Evolutionary conservation across 2,888 invertebrate species (phyloP).

Genomic region (Leptinotarsa peninsularis): DNA sequence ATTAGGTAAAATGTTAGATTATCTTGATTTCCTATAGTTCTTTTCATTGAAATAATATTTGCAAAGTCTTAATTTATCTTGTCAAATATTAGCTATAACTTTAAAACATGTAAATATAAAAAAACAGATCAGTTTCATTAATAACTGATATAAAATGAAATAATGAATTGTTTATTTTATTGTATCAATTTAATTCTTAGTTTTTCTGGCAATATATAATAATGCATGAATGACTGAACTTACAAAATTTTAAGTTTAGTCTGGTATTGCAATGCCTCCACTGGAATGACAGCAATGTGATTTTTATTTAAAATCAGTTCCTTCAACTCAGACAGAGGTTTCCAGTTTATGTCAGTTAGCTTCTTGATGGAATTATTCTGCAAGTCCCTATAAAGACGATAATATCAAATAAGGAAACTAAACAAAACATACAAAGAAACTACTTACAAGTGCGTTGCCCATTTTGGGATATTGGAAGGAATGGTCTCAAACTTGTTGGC

Average conservation of each 20-base stretch:
- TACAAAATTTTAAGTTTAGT: constrained; percentile 78
- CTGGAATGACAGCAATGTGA: constrained; percentile 76
- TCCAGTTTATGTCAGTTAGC: constrained; percentile 79
- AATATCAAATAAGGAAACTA: constrained; percentile 47
- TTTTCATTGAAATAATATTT: background rate
- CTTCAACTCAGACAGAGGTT: constrained; percentile 77
- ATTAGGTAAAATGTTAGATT: background rate
- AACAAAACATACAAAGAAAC: constrained; percentile 52
- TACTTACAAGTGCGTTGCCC: constrained; percentile 82
- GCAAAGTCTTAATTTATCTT: too few species aligned
- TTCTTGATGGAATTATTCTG: constrained; percentile 79
- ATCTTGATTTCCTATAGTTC: background rate
- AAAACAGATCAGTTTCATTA: too few species aligned
- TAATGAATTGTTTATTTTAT: too few species aligned
- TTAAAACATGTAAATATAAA: too few species aligned
- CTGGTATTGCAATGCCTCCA: constrained; percentile 79
- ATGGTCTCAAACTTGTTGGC: constrained; percentile 77
- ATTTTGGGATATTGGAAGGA: constrained; percentile 78
- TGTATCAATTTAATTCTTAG: too few species aligned
- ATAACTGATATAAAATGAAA: too few species aligned
- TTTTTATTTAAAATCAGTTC: constrained; percentile 86
- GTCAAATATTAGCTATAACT: too few species aligned
- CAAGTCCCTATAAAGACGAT: constrained; percentile 70
- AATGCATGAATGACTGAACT: constrained; percentile 61
- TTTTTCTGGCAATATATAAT: background rate